Conservation (phyloP, 2,113 vertebrate species). For the Myanophis thanlyinensis region DNA sequence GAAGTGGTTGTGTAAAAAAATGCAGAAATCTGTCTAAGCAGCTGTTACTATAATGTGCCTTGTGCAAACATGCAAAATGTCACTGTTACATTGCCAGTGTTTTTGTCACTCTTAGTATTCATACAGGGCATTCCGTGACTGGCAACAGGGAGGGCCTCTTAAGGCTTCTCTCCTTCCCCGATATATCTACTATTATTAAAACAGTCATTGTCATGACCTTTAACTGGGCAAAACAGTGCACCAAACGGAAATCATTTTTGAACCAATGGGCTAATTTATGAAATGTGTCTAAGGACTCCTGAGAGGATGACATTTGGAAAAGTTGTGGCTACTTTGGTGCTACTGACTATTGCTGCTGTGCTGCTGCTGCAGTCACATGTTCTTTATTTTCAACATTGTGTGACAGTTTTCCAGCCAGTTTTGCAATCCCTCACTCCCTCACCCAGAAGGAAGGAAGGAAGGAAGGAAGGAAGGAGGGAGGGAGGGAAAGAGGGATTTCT, state of each 20-base stretch:
- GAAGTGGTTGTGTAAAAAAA: conserved; percentile 39
- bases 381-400: not conserved
- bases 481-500: not conserved
- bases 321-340: not conserved
- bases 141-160: not conserved
- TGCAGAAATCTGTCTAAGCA: conserved; percentile 71
- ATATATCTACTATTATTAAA: not conserved
- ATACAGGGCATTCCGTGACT: conserved; percentile 17
- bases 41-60: conserved; percentile 59
- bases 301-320: not conserved
- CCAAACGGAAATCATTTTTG: no score
- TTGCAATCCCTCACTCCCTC: not conserved
- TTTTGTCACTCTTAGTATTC: conserved; percentile 41
- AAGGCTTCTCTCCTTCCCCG: not conserved
- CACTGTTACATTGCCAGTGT: conserved; percentile 32
- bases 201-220: not conserved
- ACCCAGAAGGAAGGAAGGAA: not conserved
- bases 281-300: not conserved
- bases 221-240: not conserved
- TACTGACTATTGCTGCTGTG: not conserved
- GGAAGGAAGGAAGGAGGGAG: no score
- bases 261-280: not conserved
- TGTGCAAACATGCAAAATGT: conserved; percentile 47
- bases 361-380: not conserved
- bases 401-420: not conserved